phyloP scores from a whole-genome alignment of 2,797 vertebrate genomes.

The Chaetodon trifasciatus region DNA sequence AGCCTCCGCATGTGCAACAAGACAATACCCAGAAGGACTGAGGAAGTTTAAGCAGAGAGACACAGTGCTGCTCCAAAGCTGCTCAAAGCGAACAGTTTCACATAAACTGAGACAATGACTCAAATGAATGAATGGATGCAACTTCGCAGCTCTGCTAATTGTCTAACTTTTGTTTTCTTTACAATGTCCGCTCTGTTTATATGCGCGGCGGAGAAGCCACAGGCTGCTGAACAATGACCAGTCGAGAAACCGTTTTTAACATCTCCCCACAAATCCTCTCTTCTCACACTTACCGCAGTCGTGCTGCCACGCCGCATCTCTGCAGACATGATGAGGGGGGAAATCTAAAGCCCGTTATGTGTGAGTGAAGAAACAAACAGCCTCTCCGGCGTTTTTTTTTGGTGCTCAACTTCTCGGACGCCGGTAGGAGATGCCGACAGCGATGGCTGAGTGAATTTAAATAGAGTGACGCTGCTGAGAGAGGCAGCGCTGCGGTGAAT shows the following conservation, averaged over 20 bases:
- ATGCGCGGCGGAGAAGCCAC: conserved; percentile 24
- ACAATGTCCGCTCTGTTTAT: not conserved
- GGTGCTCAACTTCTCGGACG: conserved; percentile 21
- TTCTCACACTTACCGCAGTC: conserved; percentile 72
- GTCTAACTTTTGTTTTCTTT: not conserved
- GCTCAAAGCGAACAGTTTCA: not conserved
- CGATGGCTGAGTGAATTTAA: conserved; percentile 70
- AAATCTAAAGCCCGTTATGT: too few species aligned
- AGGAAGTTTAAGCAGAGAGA: conserved; percentile 57
- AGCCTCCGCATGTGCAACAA: conserved; percentile 33
- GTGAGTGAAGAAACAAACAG: not conserved
- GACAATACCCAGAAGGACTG: conserved; percentile 33
- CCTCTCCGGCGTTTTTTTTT: not conserved
- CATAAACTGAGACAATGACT: not conserved
- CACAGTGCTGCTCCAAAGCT: not conserved
- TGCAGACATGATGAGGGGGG: conserved; percentile 52
- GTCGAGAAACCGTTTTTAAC: not conserved
- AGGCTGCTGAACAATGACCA: conserved; percentile 56
- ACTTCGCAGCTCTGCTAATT: not conserved
- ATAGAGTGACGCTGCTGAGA: conserved; percentile 65
- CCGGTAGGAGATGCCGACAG: conserved; percentile 56
- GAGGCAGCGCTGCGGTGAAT: not conserved
- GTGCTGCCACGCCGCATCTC: conserved; percentile 78
- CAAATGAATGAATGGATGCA: conserved; percentile 31
- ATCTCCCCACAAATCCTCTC: not conserved